These are phyloP conservation scores for Prunella strophiata DNA, from an alignment of 2,797 vertebrate genomes.

Conservation along the genomic window DNA sequence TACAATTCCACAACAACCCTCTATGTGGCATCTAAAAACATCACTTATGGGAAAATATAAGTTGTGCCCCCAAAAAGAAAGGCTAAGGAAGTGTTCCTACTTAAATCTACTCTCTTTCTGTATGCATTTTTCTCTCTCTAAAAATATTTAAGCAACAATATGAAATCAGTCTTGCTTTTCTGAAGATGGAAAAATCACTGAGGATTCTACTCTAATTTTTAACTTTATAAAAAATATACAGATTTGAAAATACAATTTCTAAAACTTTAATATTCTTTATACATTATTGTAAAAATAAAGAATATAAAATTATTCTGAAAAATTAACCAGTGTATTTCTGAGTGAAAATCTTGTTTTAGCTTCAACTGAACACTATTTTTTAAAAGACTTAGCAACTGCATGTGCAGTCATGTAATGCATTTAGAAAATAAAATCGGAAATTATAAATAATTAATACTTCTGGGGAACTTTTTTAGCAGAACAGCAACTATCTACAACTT, in stretches of 20 bases:
- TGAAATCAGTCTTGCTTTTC: neutral
- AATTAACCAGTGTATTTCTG: neutral
- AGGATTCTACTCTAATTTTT: neutral
- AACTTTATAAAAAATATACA: neutral
- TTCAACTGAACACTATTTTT: neutral
- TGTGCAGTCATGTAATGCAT: neutral
- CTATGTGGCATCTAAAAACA: neutral
- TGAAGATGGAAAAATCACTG: neutral
- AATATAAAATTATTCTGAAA: neutral
- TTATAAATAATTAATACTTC: neutral
- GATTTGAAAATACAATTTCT: neutral
- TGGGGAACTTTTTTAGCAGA: neutral
- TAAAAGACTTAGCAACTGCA: rapidly evolving
- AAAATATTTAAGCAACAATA: neutral
- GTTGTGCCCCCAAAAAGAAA: neutral
- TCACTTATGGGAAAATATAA: neutral
- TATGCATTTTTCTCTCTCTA: neutral
- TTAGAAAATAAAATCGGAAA: neutral
- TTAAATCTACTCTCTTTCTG: neutral
- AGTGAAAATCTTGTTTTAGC: neutral
- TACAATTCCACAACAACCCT: neutral
- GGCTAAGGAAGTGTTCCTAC: neutral
- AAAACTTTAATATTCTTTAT: neutral
- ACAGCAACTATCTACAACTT: neutral
- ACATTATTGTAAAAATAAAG: neutral